phyloP scores from a whole-genome alignment of 1,140 invertebrate genomes.

The Orchestia grillus region DNA sequence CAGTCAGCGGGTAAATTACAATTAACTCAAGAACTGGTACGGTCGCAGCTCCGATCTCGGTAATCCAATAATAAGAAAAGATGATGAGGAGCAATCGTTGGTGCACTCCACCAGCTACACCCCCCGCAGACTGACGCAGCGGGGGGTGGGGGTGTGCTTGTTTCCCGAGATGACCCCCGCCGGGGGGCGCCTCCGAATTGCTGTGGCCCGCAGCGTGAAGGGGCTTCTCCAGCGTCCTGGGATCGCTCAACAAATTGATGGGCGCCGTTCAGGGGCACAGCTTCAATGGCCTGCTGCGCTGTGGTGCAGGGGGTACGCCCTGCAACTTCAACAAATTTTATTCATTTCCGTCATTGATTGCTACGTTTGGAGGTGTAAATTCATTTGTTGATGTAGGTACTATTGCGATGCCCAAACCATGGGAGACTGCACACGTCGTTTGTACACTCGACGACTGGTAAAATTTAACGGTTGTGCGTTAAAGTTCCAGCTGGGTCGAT shows the following conservation, averaged over 20 bases:
- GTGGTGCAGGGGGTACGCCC: background rate
- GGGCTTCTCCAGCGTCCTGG: background rate
- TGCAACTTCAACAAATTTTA: background rate
- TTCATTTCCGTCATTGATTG: background rate
- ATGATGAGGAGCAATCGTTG: background rate
- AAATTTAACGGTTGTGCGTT: background rate
- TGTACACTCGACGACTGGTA: background rate
- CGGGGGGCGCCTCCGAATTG: conserved; percentile 26
- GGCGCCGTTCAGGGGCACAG: background rate
- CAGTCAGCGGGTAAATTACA: background rate
- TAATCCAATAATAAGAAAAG: background rate
- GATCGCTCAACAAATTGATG: background rate
- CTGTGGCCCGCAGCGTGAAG: background rate
- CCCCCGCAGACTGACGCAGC: background rate
- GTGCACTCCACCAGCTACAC: background rate
- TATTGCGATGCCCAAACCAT: background rate
- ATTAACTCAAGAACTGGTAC: background rate
- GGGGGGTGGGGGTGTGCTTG: background rate
- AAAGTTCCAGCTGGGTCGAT: background rate
- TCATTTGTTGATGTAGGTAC: background rate
- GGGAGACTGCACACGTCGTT: background rate
- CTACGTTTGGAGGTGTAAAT: background rate
- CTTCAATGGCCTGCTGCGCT: background rate
- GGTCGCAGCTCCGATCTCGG: background rate
- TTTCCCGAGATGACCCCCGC: background rate